These are phyloP conservation scores for Drosophila neonasuta DNA, from an alignment of 2,888 invertebrate genomes.

Conservation along the genomic window DNA sequence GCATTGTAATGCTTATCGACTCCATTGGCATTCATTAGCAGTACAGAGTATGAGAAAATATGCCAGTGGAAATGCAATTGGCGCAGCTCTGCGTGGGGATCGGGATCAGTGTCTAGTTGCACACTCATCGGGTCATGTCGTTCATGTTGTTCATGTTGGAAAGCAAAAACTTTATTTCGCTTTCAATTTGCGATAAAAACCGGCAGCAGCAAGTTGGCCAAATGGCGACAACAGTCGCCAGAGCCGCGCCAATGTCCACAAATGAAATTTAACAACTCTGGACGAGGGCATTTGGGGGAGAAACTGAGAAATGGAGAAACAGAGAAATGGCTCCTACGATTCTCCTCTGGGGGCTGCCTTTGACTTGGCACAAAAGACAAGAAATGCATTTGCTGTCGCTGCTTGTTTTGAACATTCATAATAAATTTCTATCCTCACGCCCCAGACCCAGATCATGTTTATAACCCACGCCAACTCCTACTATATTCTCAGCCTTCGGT, in stretches of 20 bases:
- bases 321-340: slow-evolving; percentile 2
- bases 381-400: slow-evolving; percentile 67
- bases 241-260: slow-evolving; percentile 46
- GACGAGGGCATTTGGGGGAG: slow-evolving; percentile 29
- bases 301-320: slow-evolving; percentile 1
- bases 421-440: slow-evolving; percentile 53
- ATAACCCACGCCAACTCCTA: not conserved
- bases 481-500: not conserved
- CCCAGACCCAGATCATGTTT: slow-evolving; percentile 2
- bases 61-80: slow-evolving; percentile 43
- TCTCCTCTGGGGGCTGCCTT: slow-evolving; percentile 28
- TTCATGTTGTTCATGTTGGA: slow-evolving; percentile 1
- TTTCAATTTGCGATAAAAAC: slow-evolving; percentile 76
- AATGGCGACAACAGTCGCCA: slow-evolving; percentile 49
- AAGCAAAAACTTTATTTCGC: slow-evolving; percentile 71
- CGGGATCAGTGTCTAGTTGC: slow-evolving; percentile 30
- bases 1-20: not conserved
- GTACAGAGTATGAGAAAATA: slow-evolving; percentile 31
- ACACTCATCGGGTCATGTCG: slow-evolving; percentile 13
- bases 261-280: slow-evolving; percentile 77
- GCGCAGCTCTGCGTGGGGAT: slow-evolving; percentile 23
- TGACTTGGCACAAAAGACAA: slow-evolving; percentile 57
- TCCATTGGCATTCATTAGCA: not conserved
- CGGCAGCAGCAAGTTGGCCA: slow-evolving; percentile 58
- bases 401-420: slow-evolving; percentile 70